Evolutionary conservation across 2,888 invertebrate genomes (phyloP).

Genomic region (Ischnura elegans): DNA sequence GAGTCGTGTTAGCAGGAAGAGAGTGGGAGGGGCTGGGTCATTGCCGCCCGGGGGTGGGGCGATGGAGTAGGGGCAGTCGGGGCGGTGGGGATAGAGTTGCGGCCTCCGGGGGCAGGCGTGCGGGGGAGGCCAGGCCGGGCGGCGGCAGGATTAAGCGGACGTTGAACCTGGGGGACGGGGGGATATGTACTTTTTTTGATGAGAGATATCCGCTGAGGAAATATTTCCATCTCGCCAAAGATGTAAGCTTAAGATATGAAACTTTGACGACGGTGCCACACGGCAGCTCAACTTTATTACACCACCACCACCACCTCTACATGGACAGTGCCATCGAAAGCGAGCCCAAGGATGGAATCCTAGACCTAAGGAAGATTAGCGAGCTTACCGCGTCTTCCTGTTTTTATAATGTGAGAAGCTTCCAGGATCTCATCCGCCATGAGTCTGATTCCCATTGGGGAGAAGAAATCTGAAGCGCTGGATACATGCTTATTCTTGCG

Average conservation of each 20-base stretch:
- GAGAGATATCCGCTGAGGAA: constrained; percentile 41
- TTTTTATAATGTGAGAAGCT: background rate
- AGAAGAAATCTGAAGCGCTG: background rate
- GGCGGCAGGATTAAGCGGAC: constrained; percentile 43
- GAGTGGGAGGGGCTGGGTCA: background rate
- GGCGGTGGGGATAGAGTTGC: background rate
- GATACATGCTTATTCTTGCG: background rate
- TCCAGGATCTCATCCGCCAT: background rate
- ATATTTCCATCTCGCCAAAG: constrained; percentile 25
- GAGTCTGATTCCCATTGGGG: background rate
- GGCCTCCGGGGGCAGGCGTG: background rate
- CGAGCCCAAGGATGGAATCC: background rate
- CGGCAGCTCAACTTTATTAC: constrained; percentile 25
- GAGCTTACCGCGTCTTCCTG: background rate
- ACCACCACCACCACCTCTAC: background rate
- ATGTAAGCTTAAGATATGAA: constrained; percentile 27
- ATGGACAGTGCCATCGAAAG: background rate
- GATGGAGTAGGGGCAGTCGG: background rate
- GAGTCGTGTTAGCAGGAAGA: too few relatives aligned
- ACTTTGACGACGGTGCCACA: constrained; percentile 33
- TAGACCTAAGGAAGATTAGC: background rate
- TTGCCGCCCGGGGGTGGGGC: background rate
- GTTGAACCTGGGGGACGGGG: background rate
- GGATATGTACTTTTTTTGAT: constrained; percentile 5
- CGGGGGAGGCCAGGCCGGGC: background rate